phyloP scores from a whole-genome alignment of 2,797 vertebrate genomes.

The Remorina albescens region DNA sequence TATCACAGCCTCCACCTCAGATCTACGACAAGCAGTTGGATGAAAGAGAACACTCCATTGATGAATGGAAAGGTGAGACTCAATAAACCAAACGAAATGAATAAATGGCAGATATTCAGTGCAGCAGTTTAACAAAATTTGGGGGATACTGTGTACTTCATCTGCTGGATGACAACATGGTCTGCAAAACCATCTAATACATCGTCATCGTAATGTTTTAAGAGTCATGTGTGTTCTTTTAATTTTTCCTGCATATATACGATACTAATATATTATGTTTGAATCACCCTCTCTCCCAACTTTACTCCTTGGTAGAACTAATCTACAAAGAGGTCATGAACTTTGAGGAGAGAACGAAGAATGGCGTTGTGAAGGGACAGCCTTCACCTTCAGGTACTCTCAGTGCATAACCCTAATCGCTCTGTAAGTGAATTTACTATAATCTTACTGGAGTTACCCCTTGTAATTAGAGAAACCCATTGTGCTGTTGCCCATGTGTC shows the following conservation, averaged over 20 bases:
- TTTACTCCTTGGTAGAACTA: conserved; percentile 87
- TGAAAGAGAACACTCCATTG: conserved; percentile 99
- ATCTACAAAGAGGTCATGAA: conserved; percentile 99
- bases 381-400: conserved; percentile 99
- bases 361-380: conserved; percentile 99
- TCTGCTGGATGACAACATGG: not conserved
- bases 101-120: not conserved
- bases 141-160: not conserved
- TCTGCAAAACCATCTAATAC: not conserved
- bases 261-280: too few species aligned
- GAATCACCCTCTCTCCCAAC: not conserved
- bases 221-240: not conserved
- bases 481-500: conserved; percentile 81
- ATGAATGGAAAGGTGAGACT: conserved; percentile 98
- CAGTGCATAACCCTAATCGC: conserved; percentile 90
- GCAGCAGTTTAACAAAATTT: not conserved
- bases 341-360: conserved; percentile 99
- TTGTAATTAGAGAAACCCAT: conserved; percentile 78
- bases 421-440: conserved; percentile 89
- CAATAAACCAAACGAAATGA: not conserved
- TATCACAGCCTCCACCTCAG: conserved; percentile 93
- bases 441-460: conserved; percentile 80
- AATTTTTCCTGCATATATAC: not conserved
- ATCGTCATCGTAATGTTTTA: not conserved
- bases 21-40: conserved; percentile 99